Conservation (phyloP, 1,140 invertebrate species). For the Cherax destructor region DNA sequence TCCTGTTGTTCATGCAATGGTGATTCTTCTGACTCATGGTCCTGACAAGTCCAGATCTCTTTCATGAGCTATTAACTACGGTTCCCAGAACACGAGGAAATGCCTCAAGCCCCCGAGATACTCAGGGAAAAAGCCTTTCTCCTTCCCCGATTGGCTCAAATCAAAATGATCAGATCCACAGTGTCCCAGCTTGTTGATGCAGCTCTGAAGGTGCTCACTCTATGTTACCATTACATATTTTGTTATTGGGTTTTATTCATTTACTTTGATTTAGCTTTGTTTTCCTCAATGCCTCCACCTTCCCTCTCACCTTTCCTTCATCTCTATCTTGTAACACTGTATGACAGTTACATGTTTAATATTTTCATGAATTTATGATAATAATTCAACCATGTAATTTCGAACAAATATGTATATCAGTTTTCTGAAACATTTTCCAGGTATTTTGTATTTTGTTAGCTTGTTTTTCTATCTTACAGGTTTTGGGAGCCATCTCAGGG, state of each 20-base stretch:
- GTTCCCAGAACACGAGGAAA: constrained; percentile 77
- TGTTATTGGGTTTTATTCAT: not conserved
- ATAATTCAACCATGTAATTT: too few species aligned
- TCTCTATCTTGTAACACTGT: too few species aligned
- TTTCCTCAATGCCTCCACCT: too few species aligned
- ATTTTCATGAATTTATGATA: too few species aligned
- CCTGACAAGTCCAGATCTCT: constrained; percentile 78
- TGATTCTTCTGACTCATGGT: constrained; percentile 92
- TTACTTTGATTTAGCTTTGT: not conserved
- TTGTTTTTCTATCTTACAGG: constrained; percentile 73
- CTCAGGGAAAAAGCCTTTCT: constrained; percentile 91
- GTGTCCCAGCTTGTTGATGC: constrained; percentile 89
- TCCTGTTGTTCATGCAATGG: constrained; percentile 94
- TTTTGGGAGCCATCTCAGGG: constrained; percentile 90
- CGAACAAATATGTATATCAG: not conserved
- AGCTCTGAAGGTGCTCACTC: constrained; percentile 80
- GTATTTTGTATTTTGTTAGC: too few species aligned
- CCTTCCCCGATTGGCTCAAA: constrained; percentile 95
- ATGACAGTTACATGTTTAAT: too few species aligned
- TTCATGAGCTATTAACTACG: constrained; percentile 84
- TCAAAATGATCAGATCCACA: constrained; percentile 93
- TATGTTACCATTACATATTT: too few species aligned
- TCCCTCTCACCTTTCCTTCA: too few species aligned
- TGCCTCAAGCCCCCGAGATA: constrained; percentile 87
- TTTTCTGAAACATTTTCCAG: not conserved